A percentile compares a stretch with the other conserved stretches of the same genome.
phyloP scores from a whole-genome alignment of 2,113 vertebrate genomes.

The Hippocampus guttulatus region DNA sequence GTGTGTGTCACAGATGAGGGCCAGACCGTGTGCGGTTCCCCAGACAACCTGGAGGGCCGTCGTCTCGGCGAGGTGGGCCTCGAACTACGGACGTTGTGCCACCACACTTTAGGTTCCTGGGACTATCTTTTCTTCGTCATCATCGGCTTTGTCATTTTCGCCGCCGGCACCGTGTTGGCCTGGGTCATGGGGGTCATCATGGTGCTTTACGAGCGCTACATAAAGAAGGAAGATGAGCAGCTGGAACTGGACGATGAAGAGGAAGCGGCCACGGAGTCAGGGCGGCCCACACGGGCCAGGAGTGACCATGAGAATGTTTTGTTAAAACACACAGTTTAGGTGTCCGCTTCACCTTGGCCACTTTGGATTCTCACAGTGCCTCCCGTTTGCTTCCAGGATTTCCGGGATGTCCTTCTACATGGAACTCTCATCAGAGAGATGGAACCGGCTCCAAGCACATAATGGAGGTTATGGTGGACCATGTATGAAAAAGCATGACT shows the following conservation, averaged over 20 bases:
- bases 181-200: conserved; percentile 83
- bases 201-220: conserved; percentile 73
- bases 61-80: conserved; percentile 72
- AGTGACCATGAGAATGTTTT: conserved; percentile 50
- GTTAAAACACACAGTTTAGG: conserved; percentile 56
- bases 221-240: conserved; percentile 67
- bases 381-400: conserved; percentile 42
- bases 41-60: conserved; percentile 57
- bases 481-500: background rate
- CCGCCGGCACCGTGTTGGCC: conserved; percentile 76
- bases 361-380: conserved; percentile 56
- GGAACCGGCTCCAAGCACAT: background rate
- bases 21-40: conserved; percentile 68
- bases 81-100: conserved; percentile 79
- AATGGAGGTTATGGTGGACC: background rate
- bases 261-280: conserved; percentile 35
- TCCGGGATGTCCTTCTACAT: conserved; percentile 12
- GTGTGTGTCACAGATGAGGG: conserved; percentile 62
- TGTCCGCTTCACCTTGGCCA: background rate
- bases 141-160: conserved; percentile 86
- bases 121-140: conserved; percentile 86
- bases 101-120: conserved; percentile 74
- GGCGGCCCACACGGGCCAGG: conserved; percentile 18
- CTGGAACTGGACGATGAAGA: conserved; percentile 59
- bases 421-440: conserved; percentile 8